These are phyloP conservation scores for Spodoptera picta DNA, from an alignment of 2,888 invertebrate genomes.

Conservation along the genomic window DNA sequence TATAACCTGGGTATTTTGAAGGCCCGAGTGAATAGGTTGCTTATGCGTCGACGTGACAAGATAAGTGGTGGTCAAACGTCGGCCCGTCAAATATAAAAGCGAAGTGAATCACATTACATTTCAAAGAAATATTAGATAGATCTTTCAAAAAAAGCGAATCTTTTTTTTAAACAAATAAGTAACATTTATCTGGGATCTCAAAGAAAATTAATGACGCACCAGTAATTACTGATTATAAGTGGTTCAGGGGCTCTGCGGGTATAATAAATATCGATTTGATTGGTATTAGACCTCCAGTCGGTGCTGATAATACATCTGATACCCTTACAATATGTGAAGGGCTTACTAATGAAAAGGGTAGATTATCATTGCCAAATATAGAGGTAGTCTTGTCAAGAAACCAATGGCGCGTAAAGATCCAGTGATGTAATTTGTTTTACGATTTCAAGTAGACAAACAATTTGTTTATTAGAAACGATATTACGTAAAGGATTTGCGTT, in stretches of 20 bases:
- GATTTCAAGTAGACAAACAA: conserved; percentile 4
- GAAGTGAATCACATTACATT: no score
- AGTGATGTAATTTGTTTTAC: conserved; percentile 8
- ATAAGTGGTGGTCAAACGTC: no score
- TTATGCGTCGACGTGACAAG: no score
- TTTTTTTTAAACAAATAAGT: conserved; percentile 8
- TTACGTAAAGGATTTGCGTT: no score
- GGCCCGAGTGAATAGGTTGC: no score
- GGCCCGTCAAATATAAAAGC: no score
- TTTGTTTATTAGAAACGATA: not conserved
- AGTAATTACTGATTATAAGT: conserved; percentile 43
- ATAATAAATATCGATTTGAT: conserved; percentile 52
- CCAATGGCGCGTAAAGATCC: conserved; percentile 32
- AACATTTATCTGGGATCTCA: conserved; percentile 19
- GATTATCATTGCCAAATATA: conserved; percentile 47
- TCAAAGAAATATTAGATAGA: no score
- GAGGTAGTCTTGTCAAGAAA: conserved; percentile 31
- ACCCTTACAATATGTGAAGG: conserved; percentile 53
- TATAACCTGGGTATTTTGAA: no score
- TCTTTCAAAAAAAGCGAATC: no score
- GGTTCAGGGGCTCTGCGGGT: conserved; percentile 38
- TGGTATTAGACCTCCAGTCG: conserved; percentile 40
- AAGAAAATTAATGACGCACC: conserved; percentile 34
- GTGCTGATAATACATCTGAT: conserved; percentile 49
- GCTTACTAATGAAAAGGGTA: conserved; percentile 50